Percentiles rank a stretch among this genome's conserved stretches.
Evolutionary conservation across 2,888 invertebrate genomes (phyloP).

Genomic region (Callyntrura sp.): DNA sequence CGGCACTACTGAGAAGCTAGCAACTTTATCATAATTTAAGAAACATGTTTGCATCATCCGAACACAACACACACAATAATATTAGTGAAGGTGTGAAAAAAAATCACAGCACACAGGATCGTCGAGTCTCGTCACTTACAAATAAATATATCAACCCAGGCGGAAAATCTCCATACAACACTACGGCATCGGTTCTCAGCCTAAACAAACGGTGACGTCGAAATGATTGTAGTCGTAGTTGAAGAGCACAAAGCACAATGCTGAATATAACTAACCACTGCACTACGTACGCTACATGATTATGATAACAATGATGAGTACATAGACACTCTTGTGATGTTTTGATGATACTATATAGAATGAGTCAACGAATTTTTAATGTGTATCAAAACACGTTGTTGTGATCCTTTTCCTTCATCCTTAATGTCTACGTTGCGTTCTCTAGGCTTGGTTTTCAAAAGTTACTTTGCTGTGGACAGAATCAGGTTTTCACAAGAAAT

Average conservation of each 20-base stretch:
- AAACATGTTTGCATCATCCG: constrained; percentile 62
- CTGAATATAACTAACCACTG: too few species aligned
- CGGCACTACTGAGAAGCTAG: too few species aligned
- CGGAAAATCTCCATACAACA: constrained; percentile 46
- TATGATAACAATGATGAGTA: background rate
- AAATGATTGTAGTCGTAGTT: too few species aligned
- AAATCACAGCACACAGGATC: constrained; percentile 42
- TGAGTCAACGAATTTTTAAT: constrained; percentile 54
- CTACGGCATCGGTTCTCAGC: constrained; percentile 32
- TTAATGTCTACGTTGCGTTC: too few species aligned
- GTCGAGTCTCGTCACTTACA: constrained; percentile 18
- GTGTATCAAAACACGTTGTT: constrained; percentile 31
- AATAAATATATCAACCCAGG: constrained; percentile 8
- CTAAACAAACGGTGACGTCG: background rate
- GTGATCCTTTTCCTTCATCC: background rate
- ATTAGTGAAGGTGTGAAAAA: constrained; percentile 9
- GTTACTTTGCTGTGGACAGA: background rate
- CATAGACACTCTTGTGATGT: background rate
- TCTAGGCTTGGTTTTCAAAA: constrained; percentile 20
- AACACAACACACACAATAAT: constrained; percentile 18
- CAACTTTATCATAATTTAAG: constrained; percentile 54
- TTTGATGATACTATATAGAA: background rate
- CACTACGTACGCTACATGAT: background rate
- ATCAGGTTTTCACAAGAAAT: constrained; percentile 32
- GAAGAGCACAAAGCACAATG: background rate